Base-by-base conservation (phyloP, 2,797 vertebrate genomes). In the Phataginus tricuspis region DNA sequence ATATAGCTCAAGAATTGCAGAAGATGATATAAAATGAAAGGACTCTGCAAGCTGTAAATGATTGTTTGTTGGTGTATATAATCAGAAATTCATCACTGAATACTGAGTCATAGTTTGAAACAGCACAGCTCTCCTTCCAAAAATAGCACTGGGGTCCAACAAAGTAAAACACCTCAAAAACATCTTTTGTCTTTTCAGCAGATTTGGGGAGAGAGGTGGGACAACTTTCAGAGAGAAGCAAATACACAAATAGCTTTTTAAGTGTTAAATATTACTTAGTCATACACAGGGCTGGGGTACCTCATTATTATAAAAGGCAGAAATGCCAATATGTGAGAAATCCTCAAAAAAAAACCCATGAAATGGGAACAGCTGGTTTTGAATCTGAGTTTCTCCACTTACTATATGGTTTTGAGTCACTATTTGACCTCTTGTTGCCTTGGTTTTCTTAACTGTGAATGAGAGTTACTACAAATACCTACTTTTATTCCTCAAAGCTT, bases 201-300 rank as follows among this genome's bases (percentile, higher is more conserved):
- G 90, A 79, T 59, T 59, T 15, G 45, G 37, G 3, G 2, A 72
- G 4, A 90, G 31, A 68, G 34, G 39, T 12, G 8, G 23, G 14
- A 1, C 42, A 27, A 34, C 31, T 85, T 59, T 77, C 37, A 77
- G n/a, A 96, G 8, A 84, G 14, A 80, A 90, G 11, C 18, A 75
- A 7, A 85, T 6, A 53, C 2, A 78, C 16, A 64, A 53, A 27
- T 63, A 61, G 12, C 51, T 34, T 53, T 75, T 69, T 51, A 57
- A 64, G 14, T 23, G 16, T 57, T 86, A 14, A 4, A 12, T 55
- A 5, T n/a, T 39, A 55, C 13, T 55, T 80, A 57, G 61, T 15
- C 18, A 42, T 10, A 29, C 1, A 7, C 2, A 51, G 45, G 37
- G 10, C 25, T n/a, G 16, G 23, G 5, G 19, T 12, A 1, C 4